phyloP scores from a whole-genome alignment of 2,113 vertebrate genomes.

The Hippoglossus stenolepis region DNA sequence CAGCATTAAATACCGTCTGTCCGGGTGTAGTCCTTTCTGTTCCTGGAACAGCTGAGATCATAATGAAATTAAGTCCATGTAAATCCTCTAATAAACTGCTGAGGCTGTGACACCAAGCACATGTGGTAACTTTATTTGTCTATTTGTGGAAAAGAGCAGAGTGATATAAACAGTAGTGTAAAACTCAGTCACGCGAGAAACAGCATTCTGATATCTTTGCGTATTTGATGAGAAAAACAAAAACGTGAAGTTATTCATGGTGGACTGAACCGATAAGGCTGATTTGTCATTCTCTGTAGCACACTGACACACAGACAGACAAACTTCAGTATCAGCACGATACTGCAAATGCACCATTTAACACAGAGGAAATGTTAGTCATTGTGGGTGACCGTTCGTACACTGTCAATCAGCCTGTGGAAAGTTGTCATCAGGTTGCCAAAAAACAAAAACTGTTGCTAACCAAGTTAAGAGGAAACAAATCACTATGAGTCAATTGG shows the following conservation, averaged over 20 bases:
- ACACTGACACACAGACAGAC: not conserved
- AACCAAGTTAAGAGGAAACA: constrained; percentile 29
- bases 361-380: constrained; percentile 46
- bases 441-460: constrained; percentile 35
- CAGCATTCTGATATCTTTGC: not conserved
- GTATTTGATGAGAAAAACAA: not conserved
- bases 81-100: constrained; percentile 61
- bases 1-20: constrained; percentile 51
- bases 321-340: not conserved
- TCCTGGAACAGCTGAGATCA: constrained; percentile 21
- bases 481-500: constrained; percentile 14
- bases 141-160: not conserved
- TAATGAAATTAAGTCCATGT: constrained; percentile 24
- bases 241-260: not conserved
- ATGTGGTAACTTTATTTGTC: constrained; percentile 16
- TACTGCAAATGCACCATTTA: constrained; percentile 11
- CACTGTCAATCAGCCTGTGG: not conserved
- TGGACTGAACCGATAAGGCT: not conserved
- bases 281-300: not conserved
- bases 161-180: constrained; percentile 10
- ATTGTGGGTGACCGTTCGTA: constrained; percentile 12
- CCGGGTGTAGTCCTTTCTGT: constrained; percentile 15
- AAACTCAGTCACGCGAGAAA: not conserved
- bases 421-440: constrained; percentile 37
- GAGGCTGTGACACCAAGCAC: constrained; percentile 37